Percentiles rank a stretch among this genome's conserved stretches.
Conservation (phyloP, 2,113 vertebrate genomes). For the Thymallus thymallus region DNA sequence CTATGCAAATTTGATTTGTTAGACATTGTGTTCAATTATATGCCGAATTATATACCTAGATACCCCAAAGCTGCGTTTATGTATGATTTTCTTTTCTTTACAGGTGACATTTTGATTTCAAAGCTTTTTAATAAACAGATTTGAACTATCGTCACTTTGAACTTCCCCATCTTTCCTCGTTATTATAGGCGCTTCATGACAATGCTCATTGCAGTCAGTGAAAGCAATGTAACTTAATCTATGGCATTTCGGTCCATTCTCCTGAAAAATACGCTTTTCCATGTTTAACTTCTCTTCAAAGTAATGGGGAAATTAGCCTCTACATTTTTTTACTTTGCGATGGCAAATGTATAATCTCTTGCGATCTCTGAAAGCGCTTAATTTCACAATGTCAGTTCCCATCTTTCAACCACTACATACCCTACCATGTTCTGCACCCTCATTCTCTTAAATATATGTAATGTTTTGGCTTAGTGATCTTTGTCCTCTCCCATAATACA, state of each 20-base stretch:
- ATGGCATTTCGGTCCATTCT: background rate
- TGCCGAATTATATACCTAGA: constrained; percentile 47
- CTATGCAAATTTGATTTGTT: constrained; percentile 54
- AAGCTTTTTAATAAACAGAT: constrained; percentile 73
- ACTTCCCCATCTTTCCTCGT: constrained; percentile 57
- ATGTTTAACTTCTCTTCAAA: background rate
- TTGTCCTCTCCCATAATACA: background rate
- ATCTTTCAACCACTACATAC: background rate
- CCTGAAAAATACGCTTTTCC: constrained; percentile 6
- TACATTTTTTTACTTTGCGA: constrained; percentile 11
- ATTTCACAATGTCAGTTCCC: background rate
- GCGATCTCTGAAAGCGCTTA: background rate
- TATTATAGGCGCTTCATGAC: constrained; percentile 11
- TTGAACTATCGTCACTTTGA: constrained; percentile 53
- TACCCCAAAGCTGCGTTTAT: constrained; percentile 44
- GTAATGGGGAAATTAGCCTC: background rate
- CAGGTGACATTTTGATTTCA: constrained; percentile 57
- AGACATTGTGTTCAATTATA: constrained; percentile 49
- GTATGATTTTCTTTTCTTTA: constrained; percentile 66
- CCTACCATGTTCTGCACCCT: background rate
- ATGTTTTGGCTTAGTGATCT: background rate
- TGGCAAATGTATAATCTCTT: background rate
- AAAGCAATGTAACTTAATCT: background rate
- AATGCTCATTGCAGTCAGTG: background rate
- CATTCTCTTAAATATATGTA: background rate